Percentiles rank a stretch among this genome's conserved stretches.
phyloP scores from a whole-genome alignment of 2,797 vertebrate species.

The Protosalanx chinensis region DNA sequence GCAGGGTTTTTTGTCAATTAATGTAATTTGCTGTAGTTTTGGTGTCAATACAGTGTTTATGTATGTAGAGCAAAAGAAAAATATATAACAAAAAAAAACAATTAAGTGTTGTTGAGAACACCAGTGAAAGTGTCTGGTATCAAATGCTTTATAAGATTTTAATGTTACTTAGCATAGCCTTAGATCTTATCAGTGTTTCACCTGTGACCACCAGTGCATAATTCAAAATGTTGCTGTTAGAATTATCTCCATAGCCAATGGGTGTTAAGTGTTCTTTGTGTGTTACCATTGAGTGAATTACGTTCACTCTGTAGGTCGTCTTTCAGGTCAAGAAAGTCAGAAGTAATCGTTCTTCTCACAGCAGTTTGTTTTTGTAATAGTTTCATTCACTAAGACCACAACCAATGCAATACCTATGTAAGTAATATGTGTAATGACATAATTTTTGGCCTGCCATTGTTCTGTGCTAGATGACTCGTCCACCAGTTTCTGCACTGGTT shows the following conservation, averaged over 20 bases:
- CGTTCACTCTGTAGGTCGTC: slow-evolving; percentile 38
- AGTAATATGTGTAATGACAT: slow-evolving; percentile 59
- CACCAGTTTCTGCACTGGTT: slow-evolving; percentile 32
- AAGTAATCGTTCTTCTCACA: slow-evolving; percentile 21
- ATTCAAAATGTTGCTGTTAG: slow-evolving; percentile 65
- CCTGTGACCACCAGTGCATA: slow-evolving; percentile 67
- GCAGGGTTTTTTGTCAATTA: slow-evolving; percentile 61
- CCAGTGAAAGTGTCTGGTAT: slow-evolving; percentile 63
- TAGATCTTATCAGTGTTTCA: slow-evolving; percentile 71
- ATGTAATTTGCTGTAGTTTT: slow-evolving; percentile 68
- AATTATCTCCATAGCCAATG: slow-evolving; percentile 55
- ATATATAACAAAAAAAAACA: slow-evolving; percentile 38
- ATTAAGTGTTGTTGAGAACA: slow-evolving; percentile 64
- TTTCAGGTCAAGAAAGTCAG: slow-evolving; percentile 36
- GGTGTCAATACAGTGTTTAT: slow-evolving; percentile 70
- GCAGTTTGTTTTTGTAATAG: slow-evolving; percentile 34
- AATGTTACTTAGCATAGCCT: slow-evolving; percentile 68
- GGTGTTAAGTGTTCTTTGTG: slow-evolving; percentile 63
- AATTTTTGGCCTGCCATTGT: slow-evolving; percentile 43
- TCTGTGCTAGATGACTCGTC: slow-evolving; percentile 59
- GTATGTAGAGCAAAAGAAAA: slow-evolving; percentile 69
- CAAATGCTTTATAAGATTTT: slow-evolving; percentile 64
- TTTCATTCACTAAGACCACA: slow-evolving; percentile 40
- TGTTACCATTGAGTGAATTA: slow-evolving; percentile 60
- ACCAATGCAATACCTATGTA: slow-evolving; percentile 72